These are phyloP conservation scores for Musca vetustissima DNA, from an alignment of 1,140 invertebrate species.

Conservation along the genomic window DNA sequence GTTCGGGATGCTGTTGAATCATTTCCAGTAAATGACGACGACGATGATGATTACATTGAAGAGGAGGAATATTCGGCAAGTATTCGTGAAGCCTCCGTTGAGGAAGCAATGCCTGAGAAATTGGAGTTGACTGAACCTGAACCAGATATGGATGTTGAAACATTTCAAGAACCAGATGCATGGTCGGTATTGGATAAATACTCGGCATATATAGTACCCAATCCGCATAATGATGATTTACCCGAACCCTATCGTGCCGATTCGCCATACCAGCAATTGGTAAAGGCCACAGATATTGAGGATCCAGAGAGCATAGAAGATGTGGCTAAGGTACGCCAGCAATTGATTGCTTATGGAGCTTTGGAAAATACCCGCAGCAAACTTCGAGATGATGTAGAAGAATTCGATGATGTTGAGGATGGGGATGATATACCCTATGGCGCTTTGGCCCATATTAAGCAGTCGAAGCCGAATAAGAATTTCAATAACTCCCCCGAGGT, in stretches of 20 bases:
- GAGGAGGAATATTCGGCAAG: constrained; percentile 12
- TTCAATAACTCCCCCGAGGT: constrained; percentile 58
- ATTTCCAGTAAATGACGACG: constrained; percentile 57
- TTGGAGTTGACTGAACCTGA: constrained; percentile 16
- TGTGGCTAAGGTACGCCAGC: constrained; percentile 34
- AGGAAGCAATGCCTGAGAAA: constrained; percentile 27
- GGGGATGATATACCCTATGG: constrained; percentile 34
- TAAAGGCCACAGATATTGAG: constrained; percentile 38
- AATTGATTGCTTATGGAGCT: constrained; percentile 36
- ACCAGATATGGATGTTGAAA: constrained; percentile 14
- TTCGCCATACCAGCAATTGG: constrained; percentile 47
- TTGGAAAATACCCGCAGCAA: constrained; percentile 28
- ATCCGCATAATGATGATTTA: constrained; percentile 19
- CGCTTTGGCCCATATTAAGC: constrained; percentile 35
- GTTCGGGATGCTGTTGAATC: constrained; percentile 67
- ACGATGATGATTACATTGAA: constrained; percentile 31
- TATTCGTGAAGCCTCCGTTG: constrained; percentile 26
- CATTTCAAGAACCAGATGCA: constrained; percentile 31
- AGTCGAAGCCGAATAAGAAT: constrained; percentile 32
- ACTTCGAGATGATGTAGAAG: constrained; percentile 5
- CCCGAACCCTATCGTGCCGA: constrained; percentile 45
- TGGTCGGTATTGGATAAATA: constrained; percentile 49
- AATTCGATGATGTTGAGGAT: not conserved
- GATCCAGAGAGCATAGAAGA: constrained; percentile 42
- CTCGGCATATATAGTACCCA: constrained; percentile 54